A percentile compares a stretch with the other conserved stretches of the same genome.
These are phyloP conservation scores for Trypoxylus dichotomus DNA, from an alignment of 1,140 invertebrate species.

Conservation along the genomic window DNA sequence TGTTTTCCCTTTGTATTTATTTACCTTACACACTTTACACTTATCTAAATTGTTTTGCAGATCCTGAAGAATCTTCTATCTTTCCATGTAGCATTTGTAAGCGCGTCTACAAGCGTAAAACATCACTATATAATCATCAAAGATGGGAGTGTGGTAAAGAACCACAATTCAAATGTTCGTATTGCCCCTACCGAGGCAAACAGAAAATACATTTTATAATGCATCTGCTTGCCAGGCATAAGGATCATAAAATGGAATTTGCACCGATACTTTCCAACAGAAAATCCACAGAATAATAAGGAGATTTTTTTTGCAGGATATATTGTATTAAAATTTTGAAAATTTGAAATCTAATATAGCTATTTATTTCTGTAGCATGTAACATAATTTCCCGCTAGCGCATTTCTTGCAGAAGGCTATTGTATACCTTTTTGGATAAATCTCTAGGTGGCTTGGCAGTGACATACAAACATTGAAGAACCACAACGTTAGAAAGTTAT, in stretches of 20 bases:
- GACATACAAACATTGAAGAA: no score
- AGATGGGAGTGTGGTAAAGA: constrained; percentile 61
- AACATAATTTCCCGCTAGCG: no score
- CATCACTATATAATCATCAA: constrained; percentile 59
- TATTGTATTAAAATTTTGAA: no score
- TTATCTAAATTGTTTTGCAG: constrained; percentile 17
- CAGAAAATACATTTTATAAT: constrained; percentile 47
- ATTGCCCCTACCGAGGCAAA: constrained; percentile 54
- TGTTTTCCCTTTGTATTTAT: background rate
- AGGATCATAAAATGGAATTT: constrained; percentile 45
- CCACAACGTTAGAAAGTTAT: no score
- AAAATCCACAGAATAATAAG: background rate
- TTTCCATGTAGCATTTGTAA: constrained; percentile 37
- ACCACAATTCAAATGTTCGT: constrained; percentile 61
- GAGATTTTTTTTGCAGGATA: no score
- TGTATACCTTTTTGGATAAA: no score
- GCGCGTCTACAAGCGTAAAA: constrained; percentile 46
- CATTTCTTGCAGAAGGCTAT: no score
- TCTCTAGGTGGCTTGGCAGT: no score
- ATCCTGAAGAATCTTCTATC: constrained; percentile 14
- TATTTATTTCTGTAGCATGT: no score
- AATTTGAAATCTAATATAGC: no score
- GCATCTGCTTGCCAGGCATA: constrained; percentile 45
- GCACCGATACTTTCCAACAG: constrained; percentile 7
- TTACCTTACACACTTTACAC: background rate